phyloP scores from a whole-genome alignment of 2,888 invertebrate genomes.

The Eremobia ochroleuca region DNA sequence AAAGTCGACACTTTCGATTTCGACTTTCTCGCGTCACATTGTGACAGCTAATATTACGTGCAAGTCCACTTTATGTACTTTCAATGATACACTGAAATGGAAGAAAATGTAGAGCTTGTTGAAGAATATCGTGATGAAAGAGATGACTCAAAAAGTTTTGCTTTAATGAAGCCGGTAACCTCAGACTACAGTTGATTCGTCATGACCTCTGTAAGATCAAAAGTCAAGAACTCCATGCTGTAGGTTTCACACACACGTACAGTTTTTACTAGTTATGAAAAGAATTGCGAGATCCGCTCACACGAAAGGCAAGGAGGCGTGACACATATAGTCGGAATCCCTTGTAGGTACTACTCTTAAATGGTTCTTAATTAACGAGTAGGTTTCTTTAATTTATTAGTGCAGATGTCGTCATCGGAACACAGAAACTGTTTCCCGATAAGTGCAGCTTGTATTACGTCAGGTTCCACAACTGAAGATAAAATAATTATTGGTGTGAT shows the following conservation, averaged over 20 bases:
- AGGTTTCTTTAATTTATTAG: slow-evolving; percentile 14
- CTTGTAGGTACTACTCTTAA: slow-evolving; percentile 21
- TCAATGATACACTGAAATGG: slow-evolving; percentile 17
- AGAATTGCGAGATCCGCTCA: slow-evolving; percentile 33
- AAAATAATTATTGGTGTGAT: background rate
- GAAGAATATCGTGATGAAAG: background rate
- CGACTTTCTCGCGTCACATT: slow-evolving; percentile 77
- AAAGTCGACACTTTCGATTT: slow-evolving; percentile 79
- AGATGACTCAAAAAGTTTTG: slow-evolving; percentile 10
- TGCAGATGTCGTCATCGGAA: background rate
- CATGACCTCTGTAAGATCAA: slow-evolving; percentile 47
- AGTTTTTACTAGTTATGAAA: slow-evolving; percentile 40
- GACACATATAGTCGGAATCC: slow-evolving; percentile 28
- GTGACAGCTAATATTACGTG: slow-evolving; percentile 79
- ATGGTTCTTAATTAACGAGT: slow-evolving; percentile 38
- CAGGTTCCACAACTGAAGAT: background rate
- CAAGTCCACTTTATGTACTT: slow-evolving; percentile 36
- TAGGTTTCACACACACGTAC: slow-evolving; percentile 34
- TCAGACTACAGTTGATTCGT: slow-evolving; percentile 23
- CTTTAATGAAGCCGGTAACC: slow-evolving; percentile 8
- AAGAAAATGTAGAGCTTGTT: slow-evolving; percentile 7
- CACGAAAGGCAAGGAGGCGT: slow-evolving; percentile 53
- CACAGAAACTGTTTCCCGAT: background rate
- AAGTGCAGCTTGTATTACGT: background rate
- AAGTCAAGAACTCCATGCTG: slow-evolving; percentile 45